Conservation (phyloP, 2,797 vertebrate genomes). For the Anas capensis region DNA sequence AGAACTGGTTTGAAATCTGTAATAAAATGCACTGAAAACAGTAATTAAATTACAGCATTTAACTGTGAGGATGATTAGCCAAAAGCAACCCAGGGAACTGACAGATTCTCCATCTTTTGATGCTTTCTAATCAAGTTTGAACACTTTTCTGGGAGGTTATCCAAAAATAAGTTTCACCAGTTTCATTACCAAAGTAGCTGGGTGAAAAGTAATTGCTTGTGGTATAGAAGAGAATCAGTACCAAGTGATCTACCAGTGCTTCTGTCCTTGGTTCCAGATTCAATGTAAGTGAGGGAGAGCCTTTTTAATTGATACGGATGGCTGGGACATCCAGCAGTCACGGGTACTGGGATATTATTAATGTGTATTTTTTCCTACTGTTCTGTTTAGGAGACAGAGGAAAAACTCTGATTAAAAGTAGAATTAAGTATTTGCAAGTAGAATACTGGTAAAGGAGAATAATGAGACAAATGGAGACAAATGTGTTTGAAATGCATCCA, state of each 20-base stretch:
- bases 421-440: background rate
- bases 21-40: conserved; percentile 24
- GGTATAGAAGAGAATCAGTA: background rate
- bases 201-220: background rate
- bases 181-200: background rate
- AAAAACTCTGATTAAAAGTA: conserved; percentile 7
- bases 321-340: background rate
- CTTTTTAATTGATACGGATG: background rate
- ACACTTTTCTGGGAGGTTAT: background rate
- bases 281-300: background rate
- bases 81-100: background rate
- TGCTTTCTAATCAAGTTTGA: conserved; percentile 21
- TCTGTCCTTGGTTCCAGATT: background rate
- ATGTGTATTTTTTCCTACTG: background rate
- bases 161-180: background rate
- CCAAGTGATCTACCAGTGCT: rapidly evolving
- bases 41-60: conserved; percentile 62
- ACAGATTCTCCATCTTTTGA: background rate
- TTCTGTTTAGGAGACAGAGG: background rate
- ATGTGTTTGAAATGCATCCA: background rate
- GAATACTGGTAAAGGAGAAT: background rate
- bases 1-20: conserved; percentile 39
- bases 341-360: background rate
- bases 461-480: background rate
- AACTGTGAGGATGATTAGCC: conserved; percentile 13